Evolutionary conservation across 2,888 invertebrate genomes (phyloP).

Genomic region (Metalampra italica): DNA sequence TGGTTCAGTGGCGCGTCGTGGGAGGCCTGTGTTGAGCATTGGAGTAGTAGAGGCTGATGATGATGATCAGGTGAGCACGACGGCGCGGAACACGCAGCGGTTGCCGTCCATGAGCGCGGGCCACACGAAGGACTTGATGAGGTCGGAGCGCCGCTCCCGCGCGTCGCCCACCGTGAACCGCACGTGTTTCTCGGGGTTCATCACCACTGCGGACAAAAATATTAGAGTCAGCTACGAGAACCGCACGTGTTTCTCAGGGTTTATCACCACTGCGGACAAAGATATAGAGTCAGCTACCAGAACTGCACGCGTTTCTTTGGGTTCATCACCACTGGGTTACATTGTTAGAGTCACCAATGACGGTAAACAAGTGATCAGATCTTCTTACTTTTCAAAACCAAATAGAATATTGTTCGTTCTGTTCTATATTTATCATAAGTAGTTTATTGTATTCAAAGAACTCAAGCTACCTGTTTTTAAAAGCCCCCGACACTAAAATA

Average conservation of each 20-base stretch:
- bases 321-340: constrained; percentile 82
- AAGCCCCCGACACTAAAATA: too few species aligned
- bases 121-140: constrained; percentile 91
- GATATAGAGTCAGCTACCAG: constrained; percentile 19
- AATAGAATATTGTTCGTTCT: too few species aligned
- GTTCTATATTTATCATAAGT: too few species aligned
- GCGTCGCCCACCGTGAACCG: constrained; percentile 81
- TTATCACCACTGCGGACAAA: constrained; percentile 76
- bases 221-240: constrained; percentile 60
- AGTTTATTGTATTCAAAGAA: too few species aligned
- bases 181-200: constrained; percentile 87
- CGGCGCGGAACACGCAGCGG: constrained; percentile 89
- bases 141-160: constrained; percentile 85
- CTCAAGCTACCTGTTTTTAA: too few species aligned
- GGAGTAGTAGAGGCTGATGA: constrained; percentile 9
- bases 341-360: too few species aligned
- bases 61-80: constrained; percentile 84
- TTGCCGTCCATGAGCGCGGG: constrained; percentile 89
- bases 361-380: too few species aligned
- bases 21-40: too few species aligned
- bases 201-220: constrained; percentile 66
- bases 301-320: constrained; percentile 89
- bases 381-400: too few species aligned
- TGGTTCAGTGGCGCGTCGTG: too few species aligned
- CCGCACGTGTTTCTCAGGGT: constrained; percentile 87